A percentile compares a stretch with the other conserved stretches of the same genome.
Evolutionary conservation across 2,113 vertebrate genomes (phyloP).

Genomic region (Phalacrocorax aristotelis): DNA sequence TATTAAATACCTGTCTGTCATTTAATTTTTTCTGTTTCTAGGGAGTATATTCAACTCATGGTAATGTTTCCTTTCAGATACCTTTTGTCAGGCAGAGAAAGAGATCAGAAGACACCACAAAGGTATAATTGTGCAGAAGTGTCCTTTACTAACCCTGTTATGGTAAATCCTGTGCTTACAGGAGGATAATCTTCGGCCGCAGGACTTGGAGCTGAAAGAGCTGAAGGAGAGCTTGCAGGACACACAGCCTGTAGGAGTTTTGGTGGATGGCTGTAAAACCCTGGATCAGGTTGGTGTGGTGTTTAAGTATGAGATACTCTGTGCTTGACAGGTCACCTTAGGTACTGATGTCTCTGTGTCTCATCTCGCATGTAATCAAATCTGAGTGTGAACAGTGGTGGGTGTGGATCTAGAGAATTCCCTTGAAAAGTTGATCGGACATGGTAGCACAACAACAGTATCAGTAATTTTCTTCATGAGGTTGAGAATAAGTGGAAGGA

Average conservation of each 20-base stretch:
- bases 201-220: constrained; percentile 87
- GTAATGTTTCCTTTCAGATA: neutral
- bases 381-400: neutral
- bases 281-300: constrained; percentile 86
- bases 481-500: neutral
- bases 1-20: neutral
- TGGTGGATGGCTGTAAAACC: constrained; percentile 92
- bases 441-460: neutral
- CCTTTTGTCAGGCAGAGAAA: neutral
- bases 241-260: constrained; percentile 91
- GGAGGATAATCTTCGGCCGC: constrained; percentile 83
- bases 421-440: neutral
- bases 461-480: neutral
- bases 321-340: neutral
- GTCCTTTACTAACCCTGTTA: neutral
- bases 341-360: neutral
- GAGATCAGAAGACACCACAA: neutral
- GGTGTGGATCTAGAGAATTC: neutral
- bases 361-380: neutral
- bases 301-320: neutral
- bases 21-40: neutral
- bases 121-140: neutral
- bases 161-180: constrained; percentile 18
- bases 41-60: neutral
- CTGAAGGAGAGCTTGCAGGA: constrained; percentile 94